Base-by-base conservation (phyloP, 2,797 vertebrate species). In the Coracias cyanogaster region DNA sequence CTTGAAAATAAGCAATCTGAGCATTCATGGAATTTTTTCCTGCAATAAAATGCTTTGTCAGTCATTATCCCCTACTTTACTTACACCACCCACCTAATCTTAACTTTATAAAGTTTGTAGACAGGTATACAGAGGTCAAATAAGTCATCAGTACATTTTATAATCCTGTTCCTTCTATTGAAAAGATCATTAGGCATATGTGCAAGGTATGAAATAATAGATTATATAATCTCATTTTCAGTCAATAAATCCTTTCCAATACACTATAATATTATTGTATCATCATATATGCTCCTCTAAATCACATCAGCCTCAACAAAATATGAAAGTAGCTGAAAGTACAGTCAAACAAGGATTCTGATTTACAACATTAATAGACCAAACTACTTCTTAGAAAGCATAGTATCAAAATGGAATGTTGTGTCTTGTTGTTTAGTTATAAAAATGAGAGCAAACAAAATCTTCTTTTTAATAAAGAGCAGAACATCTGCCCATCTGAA, bases 401-500 rank as follows among this genome's bases (percentile, higher is more conserved):
- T 1, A 1, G 14, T 31, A 77, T 54, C 67, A 81, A 54, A 84
- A 76, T 48, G 9, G 20, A 95, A 55, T 22, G 26, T 82, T 80
- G 22, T 82, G 33, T 45, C 33, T 67, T 81, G 26, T 10, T 39
- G 70, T 71, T 84, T 54, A 43, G 55, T 61, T 65, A 81, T 31
- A 39, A 72, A 92, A 96, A 73, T 43, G 15, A 82, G 20, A 86
- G 15, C n/a, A 86, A 81, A 93, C 18, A 87, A 94, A 96, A 89
- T 60, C 48, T 96, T 57, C 62, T 43, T 17, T 72, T 96, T 93
- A 89, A 84, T 91, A 89, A 92, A 82, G 67, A 94, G 70, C 41
- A 94, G 79, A 95, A 90, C 67, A 87, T 95, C 51, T 80, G 61
- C 57, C 69, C 29, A 87, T 85, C 73, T 94, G 92, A 70, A 97